Evolutionary conservation across 2,797 vertebrate species (phyloP).

Genomic region (Dicrostonyx torquatus): DNA sequence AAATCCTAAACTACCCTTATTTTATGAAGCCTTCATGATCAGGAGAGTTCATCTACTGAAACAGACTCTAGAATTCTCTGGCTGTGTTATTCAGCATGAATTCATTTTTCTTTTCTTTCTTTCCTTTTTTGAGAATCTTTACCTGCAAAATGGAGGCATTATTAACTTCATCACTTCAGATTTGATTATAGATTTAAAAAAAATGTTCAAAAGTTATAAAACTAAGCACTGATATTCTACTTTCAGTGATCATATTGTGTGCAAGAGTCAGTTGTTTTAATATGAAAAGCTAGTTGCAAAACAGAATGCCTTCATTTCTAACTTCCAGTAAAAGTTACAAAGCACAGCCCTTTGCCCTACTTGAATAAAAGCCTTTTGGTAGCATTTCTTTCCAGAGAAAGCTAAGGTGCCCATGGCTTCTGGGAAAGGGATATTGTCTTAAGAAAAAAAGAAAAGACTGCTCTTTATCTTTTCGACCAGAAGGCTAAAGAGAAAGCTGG

Average conservation of each 20-base stretch:
- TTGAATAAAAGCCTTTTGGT: slow-evolving; percentile 58
- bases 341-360: not conserved
- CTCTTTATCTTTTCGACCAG: slow-evolving; percentile 74
- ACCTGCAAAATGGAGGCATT: not conserved
- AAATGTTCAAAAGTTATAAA: not conserved
- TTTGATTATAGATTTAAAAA: not conserved
- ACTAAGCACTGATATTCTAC: not conserved
- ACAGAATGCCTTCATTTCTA: slow-evolving; percentile 42
- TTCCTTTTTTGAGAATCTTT: not conserved
- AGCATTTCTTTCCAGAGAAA: slow-evolving; percentile 46
- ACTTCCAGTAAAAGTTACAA: slow-evolving; percentile 37
- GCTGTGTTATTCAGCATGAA: not conserved
- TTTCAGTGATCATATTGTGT: not conserved
- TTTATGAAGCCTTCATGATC: not conserved
- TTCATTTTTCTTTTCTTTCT: not conserved
- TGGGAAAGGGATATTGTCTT: slow-evolving; percentile 8
- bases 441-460: not conserved
- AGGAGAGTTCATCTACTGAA: not conserved
- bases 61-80: not conserved
- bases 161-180: not conserved
- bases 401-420: slow-evolving; percentile 22
- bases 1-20: not conserved
- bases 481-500: slow-evolving; percentile 39
- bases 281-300: not conserved
- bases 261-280: not conserved